Base-by-base conservation (phyloP, 2,888 invertebrate species). In the Formica aserva region DNA sequence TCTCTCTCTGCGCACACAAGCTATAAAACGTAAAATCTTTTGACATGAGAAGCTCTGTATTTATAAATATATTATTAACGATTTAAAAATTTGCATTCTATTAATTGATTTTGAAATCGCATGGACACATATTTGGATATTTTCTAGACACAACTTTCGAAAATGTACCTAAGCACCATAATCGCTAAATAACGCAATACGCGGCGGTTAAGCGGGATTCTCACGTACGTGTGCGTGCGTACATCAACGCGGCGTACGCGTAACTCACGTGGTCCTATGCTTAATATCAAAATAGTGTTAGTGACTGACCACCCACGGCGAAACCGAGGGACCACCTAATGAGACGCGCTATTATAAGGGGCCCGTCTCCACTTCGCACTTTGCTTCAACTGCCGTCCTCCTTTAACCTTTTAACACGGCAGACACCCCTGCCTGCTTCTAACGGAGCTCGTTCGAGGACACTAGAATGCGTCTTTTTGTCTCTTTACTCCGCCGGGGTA, bases 261-360 rank as follows among this genome's bases (percentile, higher is more conserved):
- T 74, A 87, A 76, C 84, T 89, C 82, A 85, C 87, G 86, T 88
- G 87, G 87, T 85, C 86, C 89, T 82, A 84, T 87, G 92, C 91
- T 93, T 93, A 93, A 93, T 93, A 94, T 93, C 92, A 92, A 92
- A 91, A 93, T 91, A 92, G 93, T 94, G 93, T 93, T 93, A 91
- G 94, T 93, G 92, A 93, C 91, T 84, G 94, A 92, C 94, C 94
- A 93, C 94, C 94, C 94, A 94, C 93, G 91, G 90, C 87, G 94
- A 92, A 86, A 87, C 82, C 83, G 83, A 83, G 88, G 90, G 94
- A 94, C 94, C 94, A 94, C 94, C 94, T 94, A 94, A 93, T 89
- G 92, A 89, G 94, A 88, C 90, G 88, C 90, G 91, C 91, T 92
- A 92, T 92, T 91, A 92, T 91, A 92, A 92, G 92, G 92, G 92